Evolutionary conservation across 1,140 invertebrate species (phyloP).

Genomic region (Cherax quadricarinatus): DNA sequence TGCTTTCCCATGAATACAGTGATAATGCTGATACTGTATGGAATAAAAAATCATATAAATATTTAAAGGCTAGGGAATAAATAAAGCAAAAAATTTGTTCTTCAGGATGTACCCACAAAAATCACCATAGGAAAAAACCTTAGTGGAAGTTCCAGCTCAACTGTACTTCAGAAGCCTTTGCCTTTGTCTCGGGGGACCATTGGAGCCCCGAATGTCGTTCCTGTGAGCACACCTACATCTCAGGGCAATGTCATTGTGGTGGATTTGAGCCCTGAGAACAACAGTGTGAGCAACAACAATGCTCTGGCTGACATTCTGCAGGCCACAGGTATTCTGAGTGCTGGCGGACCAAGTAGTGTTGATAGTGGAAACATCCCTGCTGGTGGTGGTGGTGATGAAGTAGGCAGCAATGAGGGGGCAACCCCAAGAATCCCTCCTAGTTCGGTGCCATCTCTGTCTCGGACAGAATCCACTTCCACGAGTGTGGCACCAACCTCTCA

Average conservation of each 20-base stretch:
- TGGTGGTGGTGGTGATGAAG: conserved; percentile 33
- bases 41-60: too few relatives aligned
- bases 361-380: conserved; percentile 35
- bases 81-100: neutral
- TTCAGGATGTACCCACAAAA: conserved; percentile 59
- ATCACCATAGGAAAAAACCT: conserved; percentile 58
- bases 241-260: conserved; percentile 59
- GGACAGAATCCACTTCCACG: conserved; percentile 16
- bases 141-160: conserved; percentile 22
- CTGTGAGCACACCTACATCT: conserved; percentile 27
- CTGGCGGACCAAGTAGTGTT: conserved; percentile 37
- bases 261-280: conserved; percentile 53
- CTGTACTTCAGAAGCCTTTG: conserved; percentile 57
- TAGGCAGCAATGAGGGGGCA: conserved; percentile 36
- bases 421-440: conserved; percentile 36
- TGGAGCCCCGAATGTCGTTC: neutral
- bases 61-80: too few relatives aligned
- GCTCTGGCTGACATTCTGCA: conserved; percentile 63
- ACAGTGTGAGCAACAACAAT: conserved; percentile 43
- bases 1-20: too few relatives aligned
- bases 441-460: conserved; percentile 18
- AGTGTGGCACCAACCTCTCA: conserved; percentile 20
- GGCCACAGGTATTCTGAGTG: conserved; percentile 52
- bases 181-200: conserved; percentile 8
- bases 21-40: too few relatives aligned